Evolutionary conservation across 2,888 invertebrate species (phyloP), one percentile per base, ranked within the genome.

Genomic region (Eupithecia subfuscata): DNA sequence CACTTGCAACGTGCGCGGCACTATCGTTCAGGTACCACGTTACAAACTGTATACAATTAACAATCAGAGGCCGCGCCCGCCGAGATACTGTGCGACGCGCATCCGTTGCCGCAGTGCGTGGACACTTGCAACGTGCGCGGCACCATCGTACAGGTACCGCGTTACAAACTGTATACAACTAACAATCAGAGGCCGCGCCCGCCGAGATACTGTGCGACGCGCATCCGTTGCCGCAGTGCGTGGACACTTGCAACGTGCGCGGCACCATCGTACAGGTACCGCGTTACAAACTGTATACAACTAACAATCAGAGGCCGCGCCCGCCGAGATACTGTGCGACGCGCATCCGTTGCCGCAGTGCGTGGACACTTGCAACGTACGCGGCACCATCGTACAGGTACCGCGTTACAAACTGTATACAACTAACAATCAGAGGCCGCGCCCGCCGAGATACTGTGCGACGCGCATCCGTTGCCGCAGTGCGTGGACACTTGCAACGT

Each of bases 401-500:
- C 30, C 30, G 30, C 30, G 30, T 30, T 30, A 30, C n/a, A n/a
- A n/a, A n/a, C n/a, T n/a, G n/a, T n/a, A n/a, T n/a, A n/a, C n/a
- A n/a, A n/a, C n/a, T n/a, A n/a, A n/a, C 84, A 74, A 11, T 37
- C 75, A 7, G 74, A 37, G 22, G 43, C 75, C 64, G 69, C 67
- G 37, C 40, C 71, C 60, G 69, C 75, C 45, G 34, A 80, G 65
- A 79, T 77, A 22, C 80, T 77, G 16, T 77, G 73, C 43, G 86
- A 87, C 80, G 80, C 81, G 71, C 86, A 97, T 88, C 93, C 97
- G 74, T 86, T 92, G 70, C 97, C 97, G 30, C 92, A 94, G 70
- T 84, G 94, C 7, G 95, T 97, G 6, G 96, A 97, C 85, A 96
- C 96, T 7, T 91, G 92, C 73, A 95, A 96, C 79, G 96, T 97